Percentiles rank a stretch among this genome's conserved stretches.
Evolutionary conservation across 2,113 vertebrate genomes (phyloP).

Genomic region (Polypterus bichir): DNA sequence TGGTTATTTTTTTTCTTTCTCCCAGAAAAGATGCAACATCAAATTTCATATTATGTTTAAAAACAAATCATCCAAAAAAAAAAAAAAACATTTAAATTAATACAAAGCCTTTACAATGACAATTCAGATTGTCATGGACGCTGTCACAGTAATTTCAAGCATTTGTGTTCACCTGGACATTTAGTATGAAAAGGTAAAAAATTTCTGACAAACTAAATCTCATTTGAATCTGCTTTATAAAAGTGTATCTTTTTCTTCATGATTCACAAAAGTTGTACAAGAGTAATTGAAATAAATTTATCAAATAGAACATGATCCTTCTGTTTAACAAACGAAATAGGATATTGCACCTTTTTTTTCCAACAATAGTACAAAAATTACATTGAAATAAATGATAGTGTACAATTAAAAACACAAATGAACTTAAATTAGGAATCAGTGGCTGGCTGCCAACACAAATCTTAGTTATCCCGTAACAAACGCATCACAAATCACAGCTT

Average conservation of each 20-base stretch:
- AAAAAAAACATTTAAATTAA: no score
- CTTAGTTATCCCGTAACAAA: constrained; percentile 43
- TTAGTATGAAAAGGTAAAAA: no score
- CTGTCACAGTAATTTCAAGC: no score
- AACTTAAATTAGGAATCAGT: constrained; percentile 58
- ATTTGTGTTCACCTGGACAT: no score
- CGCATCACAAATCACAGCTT: constrained; percentile 65
- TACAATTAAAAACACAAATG: constrained; percentile 46
- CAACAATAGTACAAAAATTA: constrained; percentile 64
- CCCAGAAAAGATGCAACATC: constrained; percentile 62
- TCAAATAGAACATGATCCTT: constrained; percentile 17
- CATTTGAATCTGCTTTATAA: no score
- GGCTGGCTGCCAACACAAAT: constrained; percentile 41
- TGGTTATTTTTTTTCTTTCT: constrained; percentile 35
- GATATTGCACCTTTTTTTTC: constrained; percentile 62
- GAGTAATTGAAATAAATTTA: no score
- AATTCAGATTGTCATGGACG: no score
- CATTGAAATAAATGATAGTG: constrained; percentile 51
- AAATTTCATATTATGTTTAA: constrained; percentile 48
- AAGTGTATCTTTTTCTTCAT: no score
- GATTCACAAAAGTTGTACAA: no score
- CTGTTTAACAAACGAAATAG: constrained; percentile 67
- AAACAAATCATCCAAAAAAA: no score
- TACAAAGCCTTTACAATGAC: no score
- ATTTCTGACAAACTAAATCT: no score